Evolutionary conservation across 2,888 invertebrate genomes (phyloP).

Genomic region (Hypena proboscidalis): DNA sequence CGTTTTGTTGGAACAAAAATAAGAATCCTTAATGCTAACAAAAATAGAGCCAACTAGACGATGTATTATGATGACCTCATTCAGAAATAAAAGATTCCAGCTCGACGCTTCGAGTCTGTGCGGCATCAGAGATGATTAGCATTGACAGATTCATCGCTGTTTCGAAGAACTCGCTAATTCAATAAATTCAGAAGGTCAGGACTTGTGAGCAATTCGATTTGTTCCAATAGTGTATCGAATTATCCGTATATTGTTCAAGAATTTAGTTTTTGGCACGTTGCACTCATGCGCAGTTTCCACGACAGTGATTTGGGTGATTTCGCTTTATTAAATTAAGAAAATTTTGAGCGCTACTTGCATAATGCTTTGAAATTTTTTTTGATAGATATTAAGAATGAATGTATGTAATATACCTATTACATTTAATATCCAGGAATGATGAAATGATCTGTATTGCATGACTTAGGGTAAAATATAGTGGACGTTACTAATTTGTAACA

Average conservation of each 20-base stretch:
- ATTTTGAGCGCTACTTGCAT: no score
- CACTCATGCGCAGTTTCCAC: no score
- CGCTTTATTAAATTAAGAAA: no score
- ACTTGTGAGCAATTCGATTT: slow-evolving; percentile 17
- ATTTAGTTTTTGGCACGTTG: no score
- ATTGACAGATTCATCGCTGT: slow-evolving; percentile 6
- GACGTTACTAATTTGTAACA: no score
- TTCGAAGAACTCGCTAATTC: slow-evolving; percentile 14
- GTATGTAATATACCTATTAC: no score
- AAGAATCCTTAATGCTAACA: background rate
- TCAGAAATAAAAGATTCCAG: background rate
- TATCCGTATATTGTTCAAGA: background rate
- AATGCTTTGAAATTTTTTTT: no score
- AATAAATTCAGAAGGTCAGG: slow-evolving; percentile 24
- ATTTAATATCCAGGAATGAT: no score
- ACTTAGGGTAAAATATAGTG: no score
- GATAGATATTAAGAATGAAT: no score
- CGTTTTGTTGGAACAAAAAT: background rate
- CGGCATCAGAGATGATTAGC: slow-evolving; percentile 11
- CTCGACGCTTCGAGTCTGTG: background rate
- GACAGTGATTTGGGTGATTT: no score
- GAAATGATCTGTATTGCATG: no score
- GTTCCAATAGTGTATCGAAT: background rate
- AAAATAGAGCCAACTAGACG: background rate
- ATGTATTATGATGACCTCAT: slow-evolving; percentile 2